These are phyloP conservation scores for Periphyllus acericola DNA, from an alignment of 2,888 invertebrate species.

Conservation along the genomic window DNA sequence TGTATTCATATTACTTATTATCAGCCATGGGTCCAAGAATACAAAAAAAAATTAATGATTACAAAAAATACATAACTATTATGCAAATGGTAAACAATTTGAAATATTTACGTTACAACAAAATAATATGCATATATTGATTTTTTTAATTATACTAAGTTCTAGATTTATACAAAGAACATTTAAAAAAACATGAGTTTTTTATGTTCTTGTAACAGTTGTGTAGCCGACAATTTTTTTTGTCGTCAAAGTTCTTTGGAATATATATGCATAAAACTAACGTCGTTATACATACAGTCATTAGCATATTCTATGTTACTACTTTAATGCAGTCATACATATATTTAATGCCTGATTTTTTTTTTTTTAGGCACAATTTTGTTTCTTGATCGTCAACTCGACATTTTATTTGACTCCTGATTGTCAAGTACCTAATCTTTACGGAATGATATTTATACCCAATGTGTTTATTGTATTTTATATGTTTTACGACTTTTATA, in stretches of 20 bases:
- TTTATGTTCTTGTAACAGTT: conserved; percentile 38
- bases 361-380: conserved; percentile 63
- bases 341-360: conserved; percentile 35
- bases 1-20: conserved; percentile 74
- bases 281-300: conserved; percentile 16
- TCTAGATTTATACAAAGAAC: not conserved
- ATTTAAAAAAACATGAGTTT: conserved; percentile 21
- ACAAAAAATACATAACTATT: conserved; percentile 63
- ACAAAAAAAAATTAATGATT: conserved; percentile 59
- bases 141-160: conserved; percentile 10
- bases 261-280: conserved; percentile 52
- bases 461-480: conserved; percentile 76
- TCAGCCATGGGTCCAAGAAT: conserved; percentile 62
- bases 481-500: conserved; percentile 79
- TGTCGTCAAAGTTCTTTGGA: conserved; percentile 23
- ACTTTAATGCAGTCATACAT: conserved; percentile 26
- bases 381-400: conserved; percentile 61
- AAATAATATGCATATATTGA: not conserved
- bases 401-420: conserved; percentile 55
- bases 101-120: not conserved
- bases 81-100: conserved; percentile 62
- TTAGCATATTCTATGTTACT: conserved; percentile 49
- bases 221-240: conserved; percentile 25
- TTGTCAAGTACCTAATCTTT: conserved; percentile 62
- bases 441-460: conserved; percentile 68